Evolutionary conservation across 2,797 vertebrate genomes (phyloP).

Genomic region (Chrysolophus pictus): DNA sequence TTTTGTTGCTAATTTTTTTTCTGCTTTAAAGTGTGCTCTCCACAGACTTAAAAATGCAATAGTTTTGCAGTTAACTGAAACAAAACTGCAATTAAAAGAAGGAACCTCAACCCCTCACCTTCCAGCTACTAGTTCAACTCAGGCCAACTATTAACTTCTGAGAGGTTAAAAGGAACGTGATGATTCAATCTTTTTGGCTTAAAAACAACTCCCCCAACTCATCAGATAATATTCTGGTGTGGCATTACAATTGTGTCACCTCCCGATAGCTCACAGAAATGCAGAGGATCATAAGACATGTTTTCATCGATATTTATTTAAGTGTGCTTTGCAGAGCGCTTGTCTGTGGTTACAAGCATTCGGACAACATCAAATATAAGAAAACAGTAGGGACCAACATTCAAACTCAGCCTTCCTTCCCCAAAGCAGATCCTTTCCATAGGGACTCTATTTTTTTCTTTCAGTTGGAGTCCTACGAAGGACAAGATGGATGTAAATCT

Average conservation of each 20-base stretch:
- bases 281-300: slow-evolving; percentile 25
- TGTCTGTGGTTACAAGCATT: background rate
- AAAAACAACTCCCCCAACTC: slow-evolving; percentile 13
- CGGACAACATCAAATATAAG: background rate
- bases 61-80: background rate
- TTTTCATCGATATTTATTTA: slow-evolving; percentile 27
- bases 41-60: background rate
- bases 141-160: slow-evolving; percentile 1
- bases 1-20: accelerated
- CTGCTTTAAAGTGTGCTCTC: background rate
- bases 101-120: background rate
- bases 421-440: too few species aligned
- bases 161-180: slow-evolving; percentile 57
- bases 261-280: slow-evolving; percentile 45
- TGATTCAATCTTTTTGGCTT: slow-evolving; percentile 48
- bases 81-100: background rate
- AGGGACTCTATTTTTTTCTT: background rate
- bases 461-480: background rate
- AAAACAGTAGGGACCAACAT: background rate
- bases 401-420: background rate
- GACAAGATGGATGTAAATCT: background rate
- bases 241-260: slow-evolving; percentile 51
- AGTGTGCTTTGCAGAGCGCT: background rate
- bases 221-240: slow-evolving; percentile 37
- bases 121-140: slow-evolving; percentile 25